These are phyloP conservation scores for Apotomis turbidana DNA, from an alignment of 2,888 invertebrate genomes.

Conservation along the genomic window DNA sequence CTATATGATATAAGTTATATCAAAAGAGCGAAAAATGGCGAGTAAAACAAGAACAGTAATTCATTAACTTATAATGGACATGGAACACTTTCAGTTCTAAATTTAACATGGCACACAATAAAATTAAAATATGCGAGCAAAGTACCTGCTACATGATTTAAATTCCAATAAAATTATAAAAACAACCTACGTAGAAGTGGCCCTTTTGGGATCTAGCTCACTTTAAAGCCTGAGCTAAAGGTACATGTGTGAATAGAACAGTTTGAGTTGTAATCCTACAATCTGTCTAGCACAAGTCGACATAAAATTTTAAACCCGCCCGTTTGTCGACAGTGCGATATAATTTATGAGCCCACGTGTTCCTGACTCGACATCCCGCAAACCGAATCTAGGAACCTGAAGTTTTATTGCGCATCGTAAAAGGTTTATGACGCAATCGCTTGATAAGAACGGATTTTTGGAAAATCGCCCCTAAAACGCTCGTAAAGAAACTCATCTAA, in stretches of 20 bases:
- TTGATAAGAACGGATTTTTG: slow-evolving; percentile 41
- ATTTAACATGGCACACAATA: no score
- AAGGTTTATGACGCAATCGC: slow-evolving; percentile 38
- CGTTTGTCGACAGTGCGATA: slow-evolving; percentile 14
- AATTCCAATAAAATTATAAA: no score
- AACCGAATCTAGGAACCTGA: slow-evolving; percentile 31
- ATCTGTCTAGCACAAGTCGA: slow-evolving; percentile 7
- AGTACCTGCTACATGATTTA: no score
- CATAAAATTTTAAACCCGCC: slow-evolving; percentile 23
- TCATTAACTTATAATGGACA: no score
- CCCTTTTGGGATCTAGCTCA: no score
- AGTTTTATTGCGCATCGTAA: slow-evolving; percentile 37
- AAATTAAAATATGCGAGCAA: no score
- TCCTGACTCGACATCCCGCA: slow-evolving; percentile 32
- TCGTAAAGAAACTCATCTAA: slow-evolving; percentile 33
- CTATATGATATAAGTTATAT: no score
- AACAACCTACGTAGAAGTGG: no score
- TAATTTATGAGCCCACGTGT: slow-evolving; percentile 37
- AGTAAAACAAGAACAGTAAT: no score
- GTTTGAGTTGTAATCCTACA: slow-evolving; percentile 42
- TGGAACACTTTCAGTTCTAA: no score
- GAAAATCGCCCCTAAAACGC: slow-evolving; percentile 37
- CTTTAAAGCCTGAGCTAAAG: no score
- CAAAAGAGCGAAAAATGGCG: no score
- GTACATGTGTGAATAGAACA: not conserved